A percentile compares a stretch with the other conserved stretches of the same genome.
phyloP scores from a whole-genome alignment of 2,888 invertebrate species.

The Ophion slaviceki region DNA sequence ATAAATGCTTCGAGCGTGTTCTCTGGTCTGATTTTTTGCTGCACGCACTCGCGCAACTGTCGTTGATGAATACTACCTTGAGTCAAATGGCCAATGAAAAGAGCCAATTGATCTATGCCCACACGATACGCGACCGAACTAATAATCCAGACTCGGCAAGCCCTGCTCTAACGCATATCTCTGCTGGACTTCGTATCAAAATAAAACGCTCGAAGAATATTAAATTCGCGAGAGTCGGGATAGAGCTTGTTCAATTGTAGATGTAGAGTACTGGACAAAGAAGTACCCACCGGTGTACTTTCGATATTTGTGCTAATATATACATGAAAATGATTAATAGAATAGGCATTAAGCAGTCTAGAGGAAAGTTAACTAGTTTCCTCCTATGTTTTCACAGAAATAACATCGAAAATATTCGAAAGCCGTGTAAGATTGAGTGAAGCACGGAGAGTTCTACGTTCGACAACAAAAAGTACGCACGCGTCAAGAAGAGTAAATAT shows the following conservation, averaged over 20 bases:
- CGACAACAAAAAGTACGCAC: too few species aligned
- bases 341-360: too few species aligned
- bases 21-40: not conserved
- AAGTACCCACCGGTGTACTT: too few species aligned
- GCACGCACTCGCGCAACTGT: not conserved
- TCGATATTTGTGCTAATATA: too few species aligned
- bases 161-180: not conserved
- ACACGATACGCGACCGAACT: conserved; percentile 13
- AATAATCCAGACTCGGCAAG: conserved; percentile 16
- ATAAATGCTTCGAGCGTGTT: not conserved
- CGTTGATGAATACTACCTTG: conserved; percentile 60
- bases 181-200: not conserved
- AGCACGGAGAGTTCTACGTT: too few species aligned
- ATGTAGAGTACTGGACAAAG: not conserved
- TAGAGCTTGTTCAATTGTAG: not conserved
- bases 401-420: too few species aligned
- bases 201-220: not conserved
- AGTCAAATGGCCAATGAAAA: conserved; percentile 43
- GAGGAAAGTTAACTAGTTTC: too few species aligned
- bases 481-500: too few species aligned
- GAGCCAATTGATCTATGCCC: conserved; percentile 60
- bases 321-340: too few species aligned
- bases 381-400: too few species aligned
- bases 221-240: not conserved
- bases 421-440: too few species aligned